Percentiles rank a stretch among this genome's conserved stretches.
Evolutionary conservation across 2,888 invertebrate genomes (phyloP).

Genomic region (Drosophila parthenogenetica): DNA sequence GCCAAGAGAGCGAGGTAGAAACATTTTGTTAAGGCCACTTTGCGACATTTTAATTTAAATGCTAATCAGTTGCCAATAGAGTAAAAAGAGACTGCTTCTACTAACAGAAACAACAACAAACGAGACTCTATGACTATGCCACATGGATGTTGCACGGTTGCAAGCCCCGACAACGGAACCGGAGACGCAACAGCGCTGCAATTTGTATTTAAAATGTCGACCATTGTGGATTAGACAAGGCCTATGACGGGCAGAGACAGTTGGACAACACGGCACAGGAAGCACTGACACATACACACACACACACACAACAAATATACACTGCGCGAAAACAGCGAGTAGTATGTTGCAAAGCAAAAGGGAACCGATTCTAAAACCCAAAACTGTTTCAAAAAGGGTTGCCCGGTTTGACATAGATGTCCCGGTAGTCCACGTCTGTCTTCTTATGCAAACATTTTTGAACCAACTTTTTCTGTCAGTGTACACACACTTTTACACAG

Average conservation of each 20-base stretch:
- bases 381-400: no score
- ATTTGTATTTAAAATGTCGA: conserved; percentile 75
- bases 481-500: background rate
- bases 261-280: conserved; percentile 18
- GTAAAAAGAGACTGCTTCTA: conserved; percentile 56
- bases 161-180: conserved; percentile 39
- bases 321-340: no score
- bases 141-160: conserved; percentile 34
- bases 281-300: conserved; percentile 1
- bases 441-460: no score
- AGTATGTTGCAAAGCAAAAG: no score
- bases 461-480: background rate
- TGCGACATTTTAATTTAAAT: conserved; percentile 80
- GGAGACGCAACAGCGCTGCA: conserved; percentile 62
- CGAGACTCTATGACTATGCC: conserved; percentile 2
- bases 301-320: background rate
- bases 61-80: conserved; percentile 79
- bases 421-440: no score
- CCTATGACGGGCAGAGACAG: conserved; percentile 39
- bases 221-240: conserved; percentile 64
- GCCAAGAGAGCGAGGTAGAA: conserved; percentile 28
- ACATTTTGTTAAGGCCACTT: conserved; percentile 79
- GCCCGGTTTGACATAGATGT: no score
- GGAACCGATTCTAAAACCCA: no score
- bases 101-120: conserved; percentile 6